phyloP scores from a whole-genome alignment of 2,797 vertebrate genomes.

The Remorina albescens region DNA sequence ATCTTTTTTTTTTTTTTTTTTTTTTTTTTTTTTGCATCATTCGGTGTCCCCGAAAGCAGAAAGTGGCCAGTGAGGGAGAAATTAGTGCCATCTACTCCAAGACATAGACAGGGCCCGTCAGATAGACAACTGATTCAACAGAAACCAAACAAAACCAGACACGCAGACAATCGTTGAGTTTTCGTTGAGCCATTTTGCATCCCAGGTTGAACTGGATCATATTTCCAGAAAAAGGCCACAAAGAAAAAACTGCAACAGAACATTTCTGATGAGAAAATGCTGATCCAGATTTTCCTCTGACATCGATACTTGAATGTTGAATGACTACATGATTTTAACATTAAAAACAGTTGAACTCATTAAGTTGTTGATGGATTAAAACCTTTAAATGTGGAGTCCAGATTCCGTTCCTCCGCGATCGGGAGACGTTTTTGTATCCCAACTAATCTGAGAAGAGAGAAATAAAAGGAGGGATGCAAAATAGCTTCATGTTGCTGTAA shows the following conservation, averaged over 20 bases:
- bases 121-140: background rate
- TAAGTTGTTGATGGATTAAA: background rate
- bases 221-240: no score
- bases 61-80: conserved; percentile 30
- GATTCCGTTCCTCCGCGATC: background rate
- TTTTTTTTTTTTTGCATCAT: conserved; percentile 7
- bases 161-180: background rate
- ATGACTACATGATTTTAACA: background rate
- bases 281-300: background rate
- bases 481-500: background rate
- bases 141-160: background rate
- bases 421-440: no score
- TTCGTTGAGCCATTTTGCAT: conserved; percentile 8
- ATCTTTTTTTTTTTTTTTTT: no score
- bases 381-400: background rate
- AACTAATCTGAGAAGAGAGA: background rate
- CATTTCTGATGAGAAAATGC: no score
- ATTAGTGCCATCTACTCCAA: conserved; percentile 13
- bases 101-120: conserved; percentile 12
- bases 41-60: conserved; percentile 12
- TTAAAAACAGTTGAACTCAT: background rate
- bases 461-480: conserved; percentile 13
- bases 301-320: no score
- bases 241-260: background rate
- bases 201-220: background rate